phyloP scores from a whole-genome alignment of 1,140 invertebrate genomes.

The Drosophila mayri region DNA sequence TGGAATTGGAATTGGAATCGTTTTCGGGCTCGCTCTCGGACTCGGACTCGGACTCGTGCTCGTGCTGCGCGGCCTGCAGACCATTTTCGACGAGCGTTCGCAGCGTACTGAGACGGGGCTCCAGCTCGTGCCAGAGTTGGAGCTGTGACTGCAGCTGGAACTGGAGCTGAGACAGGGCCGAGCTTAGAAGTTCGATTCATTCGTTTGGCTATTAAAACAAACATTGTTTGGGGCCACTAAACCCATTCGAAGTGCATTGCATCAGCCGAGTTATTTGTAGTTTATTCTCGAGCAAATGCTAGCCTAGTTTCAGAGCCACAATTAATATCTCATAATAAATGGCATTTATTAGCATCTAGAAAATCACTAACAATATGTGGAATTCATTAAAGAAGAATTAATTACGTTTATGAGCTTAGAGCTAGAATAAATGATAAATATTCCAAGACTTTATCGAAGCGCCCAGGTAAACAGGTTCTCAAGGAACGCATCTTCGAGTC shows the following conservation, averaged over 20 bases:
- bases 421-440: background rate
- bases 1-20: conserved; percentile 8
- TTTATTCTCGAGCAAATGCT: background rate
- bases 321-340: background rate
- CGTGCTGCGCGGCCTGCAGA: conserved; percentile 68
- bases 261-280: background rate
- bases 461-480: no score
- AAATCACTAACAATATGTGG: background rate
- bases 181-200: conserved; percentile 12
- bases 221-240: conserved; percentile 7
- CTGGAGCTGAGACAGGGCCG: background rate
- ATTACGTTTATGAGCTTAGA: background rate
- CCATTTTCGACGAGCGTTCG: conserved; percentile 81
- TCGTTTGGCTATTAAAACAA: background rate
- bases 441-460: no score
- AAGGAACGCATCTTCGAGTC: background rate
- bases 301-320: background rate
- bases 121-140: conserved; percentile 29
- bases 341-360: background rate
- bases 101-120: conserved; percentile 64
- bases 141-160: background rate
- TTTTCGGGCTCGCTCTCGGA: conserved; percentile 6
- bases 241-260: conserved; percentile 15
- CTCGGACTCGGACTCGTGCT: conserved; percentile 16
- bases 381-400: background rate